These are phyloP conservation scores for Entomyzon cyanotis DNA, from an alignment of 2,113 vertebrate species.

Conservation along the genomic window DNA sequence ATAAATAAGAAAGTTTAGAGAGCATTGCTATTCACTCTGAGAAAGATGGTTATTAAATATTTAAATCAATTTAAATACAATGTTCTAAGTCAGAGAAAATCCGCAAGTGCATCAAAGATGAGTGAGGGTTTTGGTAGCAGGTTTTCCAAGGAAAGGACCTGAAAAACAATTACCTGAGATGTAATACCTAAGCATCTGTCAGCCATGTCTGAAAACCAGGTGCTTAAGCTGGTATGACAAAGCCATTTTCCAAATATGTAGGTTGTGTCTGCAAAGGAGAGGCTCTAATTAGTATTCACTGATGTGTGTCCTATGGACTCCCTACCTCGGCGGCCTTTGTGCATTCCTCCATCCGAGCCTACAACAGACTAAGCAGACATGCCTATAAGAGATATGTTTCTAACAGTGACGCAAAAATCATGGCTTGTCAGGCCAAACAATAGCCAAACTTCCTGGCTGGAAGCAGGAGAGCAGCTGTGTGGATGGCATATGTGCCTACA, in stretches of 20 bases:
- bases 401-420: not conserved
- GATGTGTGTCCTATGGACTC: not conserved
- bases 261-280: not conserved
- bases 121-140: not conserved
- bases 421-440: accelerated
- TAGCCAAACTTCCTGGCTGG: not conserved
- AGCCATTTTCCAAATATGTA: not conserved
- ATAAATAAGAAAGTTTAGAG: not conserved
- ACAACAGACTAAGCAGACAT: not conserved
- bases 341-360: not conserved
- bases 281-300: not conserved
- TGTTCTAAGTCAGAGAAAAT: conserved; percentile 16
- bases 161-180: not conserved
- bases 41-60: conserved; percentile 22
- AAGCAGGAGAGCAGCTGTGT: not conserved
- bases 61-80: conserved; percentile 23
- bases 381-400: not conserved
- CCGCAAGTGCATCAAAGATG: accelerated
- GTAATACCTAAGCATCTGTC: not conserved
- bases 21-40: not conserved
- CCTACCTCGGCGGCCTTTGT: accelerated
- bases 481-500: not conserved
- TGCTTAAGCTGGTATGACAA: not conserved
- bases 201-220: not conserved
- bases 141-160: not conserved